Evolutionary conservation across 2,888 invertebrate genomes (phyloP).

Genomic region (Drosophila ezoana): DNA sequence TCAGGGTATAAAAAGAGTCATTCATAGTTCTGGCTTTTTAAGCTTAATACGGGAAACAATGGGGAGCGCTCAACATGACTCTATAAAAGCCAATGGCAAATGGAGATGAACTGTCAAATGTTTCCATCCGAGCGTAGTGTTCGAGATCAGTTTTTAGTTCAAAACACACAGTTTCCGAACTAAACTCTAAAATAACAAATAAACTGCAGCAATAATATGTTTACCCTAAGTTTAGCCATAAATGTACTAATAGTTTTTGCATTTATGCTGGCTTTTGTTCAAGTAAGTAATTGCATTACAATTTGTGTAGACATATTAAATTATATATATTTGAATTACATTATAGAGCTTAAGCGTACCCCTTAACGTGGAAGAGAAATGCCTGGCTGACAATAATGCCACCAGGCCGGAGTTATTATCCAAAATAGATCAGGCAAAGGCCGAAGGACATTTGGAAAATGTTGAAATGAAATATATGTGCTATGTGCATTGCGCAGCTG

Average conservation of each 20-base stretch:
- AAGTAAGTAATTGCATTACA: conserved; percentile 1
- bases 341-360: conserved; percentile 18
- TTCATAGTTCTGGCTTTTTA: too few species aligned
- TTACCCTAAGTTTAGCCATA: background rate
- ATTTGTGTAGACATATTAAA: too few species aligned
- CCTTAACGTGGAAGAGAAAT: background rate
- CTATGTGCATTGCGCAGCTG: conserved; percentile 21
- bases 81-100: too few species aligned
- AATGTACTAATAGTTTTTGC: background rate
- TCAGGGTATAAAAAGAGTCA: too few species aligned
- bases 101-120: too few species aligned
- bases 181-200: too few species aligned
- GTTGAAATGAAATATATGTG: conserved; percentile 25
- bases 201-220: background rate
- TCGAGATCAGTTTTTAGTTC: too few species aligned
- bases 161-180: too few species aligned
- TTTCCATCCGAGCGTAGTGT: too few species aligned
- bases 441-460: conserved; percentile 1
- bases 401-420: background rate
- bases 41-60: too few species aligned
- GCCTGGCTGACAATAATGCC: background rate
- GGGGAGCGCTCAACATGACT: too few species aligned
- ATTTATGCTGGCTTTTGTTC: conserved; percentile 1
- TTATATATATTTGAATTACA: too few species aligned
- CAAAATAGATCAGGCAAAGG: conserved; percentile 2